These are phyloP conservation scores for Drosophila guanche DNA, from an alignment of 1,140 invertebrate genomes.

Conservation along the genomic window DNA sequence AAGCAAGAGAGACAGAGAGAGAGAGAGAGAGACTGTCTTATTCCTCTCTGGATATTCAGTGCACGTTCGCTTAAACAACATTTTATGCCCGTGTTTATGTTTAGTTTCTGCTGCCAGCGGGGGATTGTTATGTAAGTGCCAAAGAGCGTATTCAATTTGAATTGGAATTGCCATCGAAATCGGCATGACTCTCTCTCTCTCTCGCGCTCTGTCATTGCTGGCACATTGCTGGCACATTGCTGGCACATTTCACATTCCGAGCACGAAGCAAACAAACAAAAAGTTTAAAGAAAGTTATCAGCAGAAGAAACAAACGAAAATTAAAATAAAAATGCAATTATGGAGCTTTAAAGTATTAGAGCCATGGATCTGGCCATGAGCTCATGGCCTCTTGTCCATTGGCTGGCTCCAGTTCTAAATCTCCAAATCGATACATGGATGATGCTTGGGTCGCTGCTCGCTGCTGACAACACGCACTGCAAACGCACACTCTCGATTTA, in stretches of 20 bases:
- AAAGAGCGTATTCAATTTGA: constrained; percentile 65
- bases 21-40: too few relatives aligned
- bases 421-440: too few relatives aligned
- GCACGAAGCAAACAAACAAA: constrained; percentile 25
- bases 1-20: too few relatives aligned
- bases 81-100: constrained; percentile 71
- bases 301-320: constrained; percentile 21
- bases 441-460: too few relatives aligned
- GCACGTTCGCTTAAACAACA: constrained; percentile 67
- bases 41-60: constrained; percentile 28
- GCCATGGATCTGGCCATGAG: too few relatives aligned
- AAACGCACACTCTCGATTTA: too few relatives aligned
- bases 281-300: constrained; percentile 57
- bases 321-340: constrained; percentile 36
- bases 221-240: too few relatives aligned
- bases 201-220: constrained; percentile 2
- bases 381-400: too few relatives aligned
- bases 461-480: too few relatives aligned
- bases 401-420: too few relatives aligned
- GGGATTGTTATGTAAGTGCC: constrained; percentile 62
- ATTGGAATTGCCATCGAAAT: constrained; percentile 52
- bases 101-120: constrained; percentile 38
- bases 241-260: constrained; percentile 49
- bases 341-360: constrained; percentile 16
- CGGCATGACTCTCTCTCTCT: not conserved